Percentiles rank a stretch among this genome's conserved stretches.
Evolutionary conservation across 2,888 invertebrate genomes (phyloP).

Genomic region (Oeneis ivallda): DNA sequence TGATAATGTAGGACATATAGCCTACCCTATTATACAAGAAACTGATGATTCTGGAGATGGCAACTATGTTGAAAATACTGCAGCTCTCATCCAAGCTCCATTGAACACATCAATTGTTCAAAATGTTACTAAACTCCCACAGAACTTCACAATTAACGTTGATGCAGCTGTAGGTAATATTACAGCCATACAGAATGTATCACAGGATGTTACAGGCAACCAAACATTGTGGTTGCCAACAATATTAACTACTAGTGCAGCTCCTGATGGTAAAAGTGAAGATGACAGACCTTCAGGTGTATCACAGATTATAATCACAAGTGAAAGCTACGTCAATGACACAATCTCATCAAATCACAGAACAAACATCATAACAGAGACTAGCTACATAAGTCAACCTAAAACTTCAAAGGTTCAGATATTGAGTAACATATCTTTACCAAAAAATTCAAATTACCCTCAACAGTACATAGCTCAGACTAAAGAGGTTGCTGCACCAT

Average conservation of each 20-base stretch:
- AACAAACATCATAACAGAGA: conserved; percentile 69
- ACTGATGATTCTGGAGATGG: conserved; percentile 67
- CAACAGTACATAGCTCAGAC: conserved; percentile 66
- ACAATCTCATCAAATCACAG: conserved; percentile 58
- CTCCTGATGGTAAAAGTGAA: conserved; percentile 63
- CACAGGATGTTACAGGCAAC: conserved; percentile 67
- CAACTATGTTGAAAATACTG: conserved; percentile 68
- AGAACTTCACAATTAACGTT: conserved; percentile 77
- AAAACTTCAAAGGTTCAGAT: conserved; percentile 77
- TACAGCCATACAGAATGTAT: conserved; percentile 73
- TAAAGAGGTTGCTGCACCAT: conserved; percentile 66
- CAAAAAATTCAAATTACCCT: conserved; percentile 68
- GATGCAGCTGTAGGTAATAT: conserved; percentile 74
- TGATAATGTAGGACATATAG: conserved; percentile 66
- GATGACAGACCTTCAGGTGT: conserved; percentile 63
- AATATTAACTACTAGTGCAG: conserved; percentile 67
- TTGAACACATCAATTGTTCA: conserved; percentile 73
- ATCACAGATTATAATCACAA: conserved; percentile 76
- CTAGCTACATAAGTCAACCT: conserved; percentile 65
- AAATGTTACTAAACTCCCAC: conserved; percentile 73
- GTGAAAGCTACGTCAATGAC: conserved; percentile 73
- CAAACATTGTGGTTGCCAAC: conserved; percentile 77
- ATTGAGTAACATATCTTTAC: conserved; percentile 75
- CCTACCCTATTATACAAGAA: conserved; percentile 72
- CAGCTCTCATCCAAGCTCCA: conserved; percentile 71